A percentile compares a stretch with the other conserved stretches of the same genome.
Evolutionary conservation across 1,140 invertebrate species (phyloP).

Genomic region (Sesamia nonagrioides): DNA sequence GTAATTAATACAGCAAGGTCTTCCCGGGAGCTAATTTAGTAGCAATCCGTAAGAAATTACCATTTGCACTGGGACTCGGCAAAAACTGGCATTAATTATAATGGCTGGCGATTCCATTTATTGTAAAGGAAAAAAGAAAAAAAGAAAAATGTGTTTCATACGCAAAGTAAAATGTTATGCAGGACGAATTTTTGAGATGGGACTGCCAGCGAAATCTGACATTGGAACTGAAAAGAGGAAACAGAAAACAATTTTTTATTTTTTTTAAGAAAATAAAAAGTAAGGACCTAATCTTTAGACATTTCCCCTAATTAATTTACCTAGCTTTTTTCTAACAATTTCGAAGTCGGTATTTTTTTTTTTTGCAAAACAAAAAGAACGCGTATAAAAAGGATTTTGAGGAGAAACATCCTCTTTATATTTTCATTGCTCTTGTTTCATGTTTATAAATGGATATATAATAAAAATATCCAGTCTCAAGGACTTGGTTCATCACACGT

Average conservation of each 20-base stretch:
- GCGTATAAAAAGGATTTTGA: no score
- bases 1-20: constrained; percentile 30
- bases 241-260: background rate
- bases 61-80: constrained; percentile 21
- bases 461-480: no score
- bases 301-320: no score
- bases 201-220: background rate
- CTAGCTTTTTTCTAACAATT: no score
- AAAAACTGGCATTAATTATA: constrained; percentile 44
- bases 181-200: background rate
- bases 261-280: background rate
- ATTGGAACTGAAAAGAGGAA: background rate
- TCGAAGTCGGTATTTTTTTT: no score
- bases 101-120: background rate
- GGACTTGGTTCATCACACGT: no score
- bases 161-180: background rate
- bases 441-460: no score
- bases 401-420: no score
- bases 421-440: no score
- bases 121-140: background rate
- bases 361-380: no score
- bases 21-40: constrained; percentile 28
- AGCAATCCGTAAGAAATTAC: constrained; percentile 30
- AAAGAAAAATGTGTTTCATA: background rate
- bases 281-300: background rate